A percentile compares a stretch with the other conserved stretches of the same genome.
Evolutionary conservation across 1,140 invertebrate species (phyloP).

Genomic region (Epicauta chinensis): DNA sequence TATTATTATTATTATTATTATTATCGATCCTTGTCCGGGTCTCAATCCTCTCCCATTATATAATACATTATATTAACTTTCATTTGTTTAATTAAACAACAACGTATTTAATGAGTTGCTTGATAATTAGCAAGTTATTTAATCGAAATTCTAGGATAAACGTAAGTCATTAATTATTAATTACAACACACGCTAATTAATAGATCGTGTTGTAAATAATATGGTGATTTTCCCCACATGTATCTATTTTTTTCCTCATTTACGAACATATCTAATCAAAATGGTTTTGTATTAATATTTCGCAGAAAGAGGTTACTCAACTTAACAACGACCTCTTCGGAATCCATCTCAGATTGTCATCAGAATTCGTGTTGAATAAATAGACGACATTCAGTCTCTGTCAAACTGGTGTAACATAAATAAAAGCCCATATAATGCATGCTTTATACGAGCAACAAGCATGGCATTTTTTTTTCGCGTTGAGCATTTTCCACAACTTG

Average conservation of each 20-base stretch:
- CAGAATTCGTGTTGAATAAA: neutral
- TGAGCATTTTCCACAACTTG: too few relatives aligned
- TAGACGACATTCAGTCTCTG: neutral
- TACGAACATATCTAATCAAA: too few relatives aligned
- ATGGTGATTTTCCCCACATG: too few relatives aligned
- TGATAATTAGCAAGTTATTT: slow-evolving; percentile 14
- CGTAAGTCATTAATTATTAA: slow-evolving; percentile 12
- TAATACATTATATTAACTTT: slow-evolving; percentile 10
- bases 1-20: too few relatives aligned
- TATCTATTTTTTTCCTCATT: too few relatives aligned
- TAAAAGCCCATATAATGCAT: neutral
- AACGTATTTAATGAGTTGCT: slow-evolving; percentile 11
- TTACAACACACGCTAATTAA: neutral
- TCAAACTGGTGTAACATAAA: neutral
- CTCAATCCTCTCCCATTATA: too few relatives aligned
- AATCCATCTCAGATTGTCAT: neutral
- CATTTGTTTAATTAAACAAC: slow-evolving; percentile 13
- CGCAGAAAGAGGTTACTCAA: too few relatives aligned
- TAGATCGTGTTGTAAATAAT: too few relatives aligned
- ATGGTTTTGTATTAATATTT: too few relatives aligned
- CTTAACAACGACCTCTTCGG: neutral
- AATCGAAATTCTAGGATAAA: slow-evolving; percentile 9
- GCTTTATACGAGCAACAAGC: too few relatives aligned
- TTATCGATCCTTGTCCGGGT: too few relatives aligned
- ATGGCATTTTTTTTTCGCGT: too few relatives aligned